A percentile compares a stretch with the other conserved stretches of the same genome.
These are phyloP conservation scores for Python bivittatus DNA, from an alignment of 2,113 vertebrate species.

Conservation along the genomic window DNA sequence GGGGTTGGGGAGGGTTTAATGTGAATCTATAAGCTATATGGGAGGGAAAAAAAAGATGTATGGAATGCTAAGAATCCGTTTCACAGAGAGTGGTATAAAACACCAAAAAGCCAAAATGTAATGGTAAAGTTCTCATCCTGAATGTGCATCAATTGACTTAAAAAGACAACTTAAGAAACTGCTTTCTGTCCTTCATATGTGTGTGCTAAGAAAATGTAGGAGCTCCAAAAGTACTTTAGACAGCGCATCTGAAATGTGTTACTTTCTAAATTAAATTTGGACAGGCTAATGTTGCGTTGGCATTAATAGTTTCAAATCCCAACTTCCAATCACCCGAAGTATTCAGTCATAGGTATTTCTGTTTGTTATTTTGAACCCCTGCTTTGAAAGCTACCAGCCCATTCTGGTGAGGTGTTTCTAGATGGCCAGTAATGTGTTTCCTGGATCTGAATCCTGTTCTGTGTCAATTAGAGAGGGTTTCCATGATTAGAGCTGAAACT, in stretches of 20 bases:
- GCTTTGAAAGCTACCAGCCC: neutral
- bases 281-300: neutral
- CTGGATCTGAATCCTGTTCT: neutral
- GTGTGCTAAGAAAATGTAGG: too few species aligned
- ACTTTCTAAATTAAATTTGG: neutral
- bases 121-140: neutral
- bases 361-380: neutral
- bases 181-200: neutral
- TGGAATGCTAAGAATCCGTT: neutral
- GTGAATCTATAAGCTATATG: neutral
- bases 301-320: neutral
- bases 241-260: neutral
- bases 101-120: neutral
- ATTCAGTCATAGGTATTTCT: neutral
- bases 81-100: neutral
- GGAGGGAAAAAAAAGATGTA: neutral
- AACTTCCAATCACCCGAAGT: neutral
- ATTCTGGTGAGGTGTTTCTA: neutral
- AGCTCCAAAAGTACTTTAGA: neutral
- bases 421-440: neutral
- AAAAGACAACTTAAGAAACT: neutral
- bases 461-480: neutral
- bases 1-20: too few species aligned
- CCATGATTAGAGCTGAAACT: neutral
- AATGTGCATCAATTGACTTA: neutral